Evolutionary conservation across 2,113 vertebrate species (phyloP).

Genomic region (Ceyx margarethae): DNA sequence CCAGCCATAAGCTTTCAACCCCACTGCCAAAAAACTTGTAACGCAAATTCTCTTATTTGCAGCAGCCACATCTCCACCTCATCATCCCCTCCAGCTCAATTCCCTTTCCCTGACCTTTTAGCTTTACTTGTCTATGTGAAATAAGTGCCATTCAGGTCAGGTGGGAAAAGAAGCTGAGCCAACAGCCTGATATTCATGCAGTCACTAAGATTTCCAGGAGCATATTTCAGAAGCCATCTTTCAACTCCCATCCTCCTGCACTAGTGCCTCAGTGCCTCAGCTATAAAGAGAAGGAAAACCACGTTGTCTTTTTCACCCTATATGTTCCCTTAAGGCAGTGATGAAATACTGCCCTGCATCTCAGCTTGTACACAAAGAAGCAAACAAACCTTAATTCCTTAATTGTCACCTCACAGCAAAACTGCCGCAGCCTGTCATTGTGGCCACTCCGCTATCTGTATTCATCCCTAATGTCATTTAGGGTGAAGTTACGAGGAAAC

Average conservation of each 20-base stretch:
- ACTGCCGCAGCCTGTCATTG: accelerated
- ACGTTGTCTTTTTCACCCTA: neutral
- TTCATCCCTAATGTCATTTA: neutral
- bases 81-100: neutral
- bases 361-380: accelerated
- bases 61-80: neutral
- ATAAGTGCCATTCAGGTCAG: neutral
- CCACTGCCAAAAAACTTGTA: neutral
- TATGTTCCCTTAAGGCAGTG: neutral
- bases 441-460: neutral
- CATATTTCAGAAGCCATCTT: neutral
- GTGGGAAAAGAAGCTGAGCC: neutral
- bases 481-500: neutral
- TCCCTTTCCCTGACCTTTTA: neutral
- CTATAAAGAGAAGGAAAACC: neutral
- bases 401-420: neutral
- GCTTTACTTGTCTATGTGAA: neutral
- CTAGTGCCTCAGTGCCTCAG: neutral
- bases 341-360: neutral
- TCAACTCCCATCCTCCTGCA: neutral
- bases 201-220: neutral
- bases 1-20: neutral
- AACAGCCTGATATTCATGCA: neutral
- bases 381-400: neutral
- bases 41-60: neutral